Evolutionary conservation across 2,888 invertebrate genomes (phyloP).

Genomic region (Tachystola acroxantha): DNA sequence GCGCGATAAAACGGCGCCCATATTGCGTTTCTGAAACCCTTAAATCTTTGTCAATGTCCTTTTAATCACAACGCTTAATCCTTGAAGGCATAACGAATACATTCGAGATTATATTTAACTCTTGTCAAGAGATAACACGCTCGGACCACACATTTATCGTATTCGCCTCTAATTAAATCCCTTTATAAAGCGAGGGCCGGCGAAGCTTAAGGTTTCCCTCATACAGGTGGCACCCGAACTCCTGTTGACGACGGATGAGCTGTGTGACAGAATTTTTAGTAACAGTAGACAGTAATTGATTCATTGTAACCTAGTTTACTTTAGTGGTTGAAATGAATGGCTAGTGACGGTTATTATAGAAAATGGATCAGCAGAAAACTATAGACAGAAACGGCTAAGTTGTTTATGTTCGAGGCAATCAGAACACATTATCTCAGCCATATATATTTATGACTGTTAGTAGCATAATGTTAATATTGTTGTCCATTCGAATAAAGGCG

Average conservation of each 20-base stretch:
- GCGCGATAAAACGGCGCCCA: slow-evolving; percentile 1
- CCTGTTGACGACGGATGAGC: background rate
- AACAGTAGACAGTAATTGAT: no score
- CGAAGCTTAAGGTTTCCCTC: slow-evolving; percentile 9
- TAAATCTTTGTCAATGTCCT: slow-evolving; percentile 35
- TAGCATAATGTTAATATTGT: no score
- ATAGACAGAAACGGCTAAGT: no score
- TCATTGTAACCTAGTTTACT: no score
- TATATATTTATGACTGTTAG: no score
- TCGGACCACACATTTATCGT: slow-evolving; percentile 66
- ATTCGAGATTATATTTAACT: slow-evolving; percentile 49
- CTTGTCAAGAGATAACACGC: slow-evolving; percentile 51
- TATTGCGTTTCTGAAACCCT: slow-evolving; percentile 7
- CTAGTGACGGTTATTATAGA: no score
- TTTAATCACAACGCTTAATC: slow-evolving; percentile 42
- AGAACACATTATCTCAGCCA: no score
- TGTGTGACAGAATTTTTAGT: no score
- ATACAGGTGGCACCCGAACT: slow-evolving; percentile 1
- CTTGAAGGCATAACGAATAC: slow-evolving; percentile 48
- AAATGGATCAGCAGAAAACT: no score
- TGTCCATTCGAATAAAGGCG: no score
- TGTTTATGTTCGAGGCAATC: no score
- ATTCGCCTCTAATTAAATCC: slow-evolving; percentile 49
- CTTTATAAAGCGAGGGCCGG: slow-evolving; percentile 34
- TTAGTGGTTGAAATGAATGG: no score